A percentile compares a stretch with the other conserved stretches of the same genome.
Evolutionary conservation across 2,113 vertebrate species (phyloP).

Genomic region (Colistium nudipinnis): DNA sequence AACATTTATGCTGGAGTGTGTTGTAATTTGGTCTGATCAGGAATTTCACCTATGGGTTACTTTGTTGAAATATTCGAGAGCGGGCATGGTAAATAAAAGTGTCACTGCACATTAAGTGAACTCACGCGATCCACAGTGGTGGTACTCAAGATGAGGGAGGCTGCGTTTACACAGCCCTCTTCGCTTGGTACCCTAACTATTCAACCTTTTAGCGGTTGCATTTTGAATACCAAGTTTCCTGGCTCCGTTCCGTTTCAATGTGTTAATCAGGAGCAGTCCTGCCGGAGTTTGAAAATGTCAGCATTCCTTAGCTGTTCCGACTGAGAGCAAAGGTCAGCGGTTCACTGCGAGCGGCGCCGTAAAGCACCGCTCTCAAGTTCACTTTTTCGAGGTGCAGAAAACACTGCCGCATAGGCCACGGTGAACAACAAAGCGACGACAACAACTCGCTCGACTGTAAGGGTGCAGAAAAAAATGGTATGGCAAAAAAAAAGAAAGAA

Average conservation of each 20-base stretch:
- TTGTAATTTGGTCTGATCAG: no score
- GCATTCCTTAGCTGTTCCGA: constrained; percentile 22
- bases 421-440: constrained; percentile 6
- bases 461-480: neutral
- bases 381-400: neutral
- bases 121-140: no score
- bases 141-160: no score
- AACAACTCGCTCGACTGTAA: neutral
- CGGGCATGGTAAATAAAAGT: no score
- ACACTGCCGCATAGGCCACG: neutral
- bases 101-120: no score
- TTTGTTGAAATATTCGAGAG: no score
- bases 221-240: constrained; percentile 8
- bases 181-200: neutral
- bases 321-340: constrained; percentile 20
- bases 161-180: neutral
- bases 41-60: no score
- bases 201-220: neutral
- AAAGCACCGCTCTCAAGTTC: constrained; percentile 4
- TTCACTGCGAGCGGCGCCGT: neutral
- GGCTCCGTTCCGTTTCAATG: neutral
- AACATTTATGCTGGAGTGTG: no score
- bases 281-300: constrained; percentile 13
- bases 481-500: constrained; percentile 4
- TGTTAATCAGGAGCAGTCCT: neutral